Conservation (phyloP, 2,113 vertebrate species). For the Lontra canadensis region DNA sequence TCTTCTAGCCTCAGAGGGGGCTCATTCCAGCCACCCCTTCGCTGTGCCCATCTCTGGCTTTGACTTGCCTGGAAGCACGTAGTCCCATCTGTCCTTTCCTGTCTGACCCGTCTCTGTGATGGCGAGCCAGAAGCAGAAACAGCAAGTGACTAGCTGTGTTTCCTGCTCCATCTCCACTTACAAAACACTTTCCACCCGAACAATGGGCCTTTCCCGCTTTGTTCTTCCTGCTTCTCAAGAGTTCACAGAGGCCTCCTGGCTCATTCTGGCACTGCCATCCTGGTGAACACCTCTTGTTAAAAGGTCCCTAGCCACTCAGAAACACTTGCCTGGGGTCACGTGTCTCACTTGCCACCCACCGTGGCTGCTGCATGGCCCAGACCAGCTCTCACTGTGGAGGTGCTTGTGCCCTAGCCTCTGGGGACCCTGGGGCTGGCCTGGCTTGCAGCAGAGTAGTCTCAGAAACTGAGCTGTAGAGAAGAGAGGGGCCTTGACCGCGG, state of each 20-base stretch:
- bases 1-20: background rate
- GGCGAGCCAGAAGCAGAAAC: background rate
- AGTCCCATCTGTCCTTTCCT: background rate
- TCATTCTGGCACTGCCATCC: background rate
- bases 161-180: background rate
- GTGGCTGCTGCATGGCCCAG: background rate
- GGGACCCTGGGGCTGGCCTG: background rate
- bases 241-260: no score
- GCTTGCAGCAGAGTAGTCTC: background rate
- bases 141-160: background rate
- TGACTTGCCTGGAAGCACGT: background rate
- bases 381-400: no score
- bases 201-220: background rate
- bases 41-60: background rate
- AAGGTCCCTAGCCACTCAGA: background rate
- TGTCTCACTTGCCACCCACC: background rate
- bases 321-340: background rate
- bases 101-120: background rate
- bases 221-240: background rate
- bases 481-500: background rate
- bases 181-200: background rate
- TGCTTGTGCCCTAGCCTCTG: background rate
- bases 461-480: background rate
- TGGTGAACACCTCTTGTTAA: background rate
- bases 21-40: background rate